Evolutionary conservation across 2,113 vertebrate genomes (phyloP).

Genomic region (Saccopteryx bilineata): DNA sequence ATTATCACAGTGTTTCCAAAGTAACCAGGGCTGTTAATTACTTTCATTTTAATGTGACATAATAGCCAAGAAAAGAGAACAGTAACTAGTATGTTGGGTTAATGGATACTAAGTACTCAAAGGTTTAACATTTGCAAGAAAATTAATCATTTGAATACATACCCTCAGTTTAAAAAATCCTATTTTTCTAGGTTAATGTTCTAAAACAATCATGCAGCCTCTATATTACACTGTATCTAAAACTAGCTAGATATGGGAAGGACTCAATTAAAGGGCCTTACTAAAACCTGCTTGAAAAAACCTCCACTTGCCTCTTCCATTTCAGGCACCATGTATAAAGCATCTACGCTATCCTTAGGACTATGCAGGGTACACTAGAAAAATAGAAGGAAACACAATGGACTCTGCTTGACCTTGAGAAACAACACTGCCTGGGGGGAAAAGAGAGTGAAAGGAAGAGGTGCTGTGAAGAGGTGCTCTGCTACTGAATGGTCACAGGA

Average conservation of each 20-base stretch:
- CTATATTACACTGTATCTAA: not conserved
- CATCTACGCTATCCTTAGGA: not conserved
- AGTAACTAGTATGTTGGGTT: not conserved
- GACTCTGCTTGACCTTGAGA: constrained; percentile 52
- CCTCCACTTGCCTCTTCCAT: not conserved
- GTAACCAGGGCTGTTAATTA: not conserved
- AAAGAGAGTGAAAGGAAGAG: not conserved
- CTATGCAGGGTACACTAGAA: not conserved
- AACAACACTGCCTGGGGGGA: not conserved
- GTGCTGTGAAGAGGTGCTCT: not conserved
- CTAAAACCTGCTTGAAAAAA: not conserved
- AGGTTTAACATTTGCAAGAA: constrained; percentile 16
- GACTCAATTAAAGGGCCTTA: constrained; percentile 26
- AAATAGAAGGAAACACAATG: constrained; percentile 34
- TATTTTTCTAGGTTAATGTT: not conserved
- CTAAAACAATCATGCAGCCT: constrained; percentile 13
- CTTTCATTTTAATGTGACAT: not conserved
- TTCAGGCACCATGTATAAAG: not conserved
- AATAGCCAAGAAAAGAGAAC: not conserved
- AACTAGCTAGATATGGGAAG: not conserved
- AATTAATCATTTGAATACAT: not conserved
- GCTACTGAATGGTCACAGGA: not conserved
- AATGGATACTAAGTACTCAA: constrained; percentile 3
- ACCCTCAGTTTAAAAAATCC: not conserved
- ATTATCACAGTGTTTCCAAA: not conserved